These are phyloP conservation scores for Ageneiosus marmoratus DNA, from an alignment of 2,113 vertebrate species.

Conservation along the genomic window DNA sequence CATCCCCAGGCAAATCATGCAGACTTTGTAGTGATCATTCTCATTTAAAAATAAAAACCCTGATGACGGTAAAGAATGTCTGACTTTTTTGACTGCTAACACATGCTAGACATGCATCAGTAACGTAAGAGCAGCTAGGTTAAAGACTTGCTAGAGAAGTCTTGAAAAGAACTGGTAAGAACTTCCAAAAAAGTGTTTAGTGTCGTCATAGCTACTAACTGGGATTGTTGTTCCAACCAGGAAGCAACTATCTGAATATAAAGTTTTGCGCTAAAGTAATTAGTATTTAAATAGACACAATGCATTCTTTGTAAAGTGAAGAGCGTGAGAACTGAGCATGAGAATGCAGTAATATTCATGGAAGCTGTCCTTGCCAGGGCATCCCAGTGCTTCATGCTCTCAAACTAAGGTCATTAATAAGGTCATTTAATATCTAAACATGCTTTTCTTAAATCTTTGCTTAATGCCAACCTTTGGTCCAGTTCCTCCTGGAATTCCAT, in stretches of 20 bases:
- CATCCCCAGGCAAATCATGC: background rate
- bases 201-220: background rate
- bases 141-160: background rate
- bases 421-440: conserved; percentile 10
- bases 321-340: background rate
- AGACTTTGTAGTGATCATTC: background rate
- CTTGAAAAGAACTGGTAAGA: background rate
- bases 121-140: background rate
- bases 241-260: background rate
- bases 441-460: conserved; percentile 21
- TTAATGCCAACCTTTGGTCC: conserved; percentile 84
- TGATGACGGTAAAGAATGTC: background rate
- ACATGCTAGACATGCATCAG: background rate
- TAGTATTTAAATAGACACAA: background rate
- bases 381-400: conserved; percentile 22
- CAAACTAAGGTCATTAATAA: conserved; percentile 26
- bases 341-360: background rate
- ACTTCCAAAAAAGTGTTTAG: background rate
- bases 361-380: conserved; percentile 38
- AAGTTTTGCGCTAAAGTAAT: background rate
- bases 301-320: background rate
- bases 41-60: background rate
- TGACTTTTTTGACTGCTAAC: background rate
- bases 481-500: conserved; percentile 80
- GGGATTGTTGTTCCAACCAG: background rate